Percentiles rank a stretch among this genome's conserved stretches.
These are phyloP conservation scores for Drosophila histrio DNA, from an alignment of 2,888 invertebrate genomes.

Conservation along the genomic window DNA sequence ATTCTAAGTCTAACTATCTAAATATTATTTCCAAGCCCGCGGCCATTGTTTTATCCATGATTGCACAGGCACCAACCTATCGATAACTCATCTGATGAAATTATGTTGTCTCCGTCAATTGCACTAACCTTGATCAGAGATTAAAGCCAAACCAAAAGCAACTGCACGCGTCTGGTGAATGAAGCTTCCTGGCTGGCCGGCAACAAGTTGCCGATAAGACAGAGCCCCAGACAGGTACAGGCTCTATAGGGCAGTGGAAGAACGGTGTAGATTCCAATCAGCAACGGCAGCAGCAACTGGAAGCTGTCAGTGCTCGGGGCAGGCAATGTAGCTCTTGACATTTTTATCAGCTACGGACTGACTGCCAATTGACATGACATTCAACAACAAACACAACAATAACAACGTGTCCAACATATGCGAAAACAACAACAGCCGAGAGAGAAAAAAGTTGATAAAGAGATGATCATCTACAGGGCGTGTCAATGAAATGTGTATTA, in stretches of 20 bases:
- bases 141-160: conserved; percentile 37
- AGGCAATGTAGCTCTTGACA: conserved; percentile 39
- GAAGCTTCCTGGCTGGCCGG: conserved; percentile 40
- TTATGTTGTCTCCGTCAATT: conserved; percentile 71
- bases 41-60: neutral
- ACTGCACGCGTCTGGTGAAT: conserved; percentile 37
- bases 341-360: conserved; percentile 49
- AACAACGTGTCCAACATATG: conserved; percentile 49
- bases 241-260: conserved; percentile 49
- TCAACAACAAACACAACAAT: conserved; percentile 26
- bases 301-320: conserved; percentile 46
- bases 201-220: conserved; percentile 46
- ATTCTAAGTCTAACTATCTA: neutral
- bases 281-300: conserved; percentile 32
- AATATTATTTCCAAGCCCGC: neutral
- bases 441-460: neutral
- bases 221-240: neutral
- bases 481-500: conserved; percentile 32
- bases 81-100: conserved; percentile 61
- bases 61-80: neutral
- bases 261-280: conserved; percentile 52
- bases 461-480: conserved; percentile 7
- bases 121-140: conserved; percentile 55
- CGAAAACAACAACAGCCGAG: conserved; percentile 42
- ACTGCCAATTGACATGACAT: conserved; percentile 43